Evolutionary conservation across 2,797 vertebrate genomes (phyloP).

Genomic region (Nothura maculosa): DNA sequence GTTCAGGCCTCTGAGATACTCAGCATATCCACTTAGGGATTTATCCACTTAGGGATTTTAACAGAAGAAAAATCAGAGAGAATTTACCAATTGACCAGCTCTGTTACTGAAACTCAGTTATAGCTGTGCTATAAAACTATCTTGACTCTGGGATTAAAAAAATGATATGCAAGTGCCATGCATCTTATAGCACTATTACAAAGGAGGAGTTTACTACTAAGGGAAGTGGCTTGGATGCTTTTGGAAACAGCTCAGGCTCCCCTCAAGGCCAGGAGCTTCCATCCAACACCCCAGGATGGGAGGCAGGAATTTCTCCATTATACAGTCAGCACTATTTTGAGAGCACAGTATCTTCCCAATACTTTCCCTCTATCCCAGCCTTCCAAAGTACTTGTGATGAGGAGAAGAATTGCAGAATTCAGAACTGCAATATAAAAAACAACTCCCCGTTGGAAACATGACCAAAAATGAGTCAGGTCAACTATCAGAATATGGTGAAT

Average conservation of each 20-base stretch:
- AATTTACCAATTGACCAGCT: not conserved
- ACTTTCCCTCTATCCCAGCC: not conserved
- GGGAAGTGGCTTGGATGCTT: not conserved
- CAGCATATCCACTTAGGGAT: not conserved
- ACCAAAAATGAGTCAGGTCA: not conserved
- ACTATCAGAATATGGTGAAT: not conserved
- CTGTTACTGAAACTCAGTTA: fast-evolving
- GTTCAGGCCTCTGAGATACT: not conserved
- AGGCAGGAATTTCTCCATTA: not conserved
- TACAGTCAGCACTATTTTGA: not conserved
- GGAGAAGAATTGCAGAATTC: not conserved
- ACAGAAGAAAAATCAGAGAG: fast-evolving
- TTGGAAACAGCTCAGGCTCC: not conserved
- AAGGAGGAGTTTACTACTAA: not conserved
- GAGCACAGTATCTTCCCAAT: not conserved
- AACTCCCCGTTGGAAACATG: not conserved
- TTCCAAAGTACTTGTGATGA: not conserved
- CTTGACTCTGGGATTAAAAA: not conserved
- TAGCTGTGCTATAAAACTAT: not conserved
- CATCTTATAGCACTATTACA: not conserved
- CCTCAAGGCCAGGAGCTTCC: not conserved
- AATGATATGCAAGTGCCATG: not conserved
- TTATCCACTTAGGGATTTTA: no score
- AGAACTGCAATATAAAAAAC: not conserved
- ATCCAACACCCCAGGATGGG: not conserved